Evolutionary conservation across 2,797 vertebrate genomes (phyloP).

Genomic region (Melanotaenia nigrans): DNA sequence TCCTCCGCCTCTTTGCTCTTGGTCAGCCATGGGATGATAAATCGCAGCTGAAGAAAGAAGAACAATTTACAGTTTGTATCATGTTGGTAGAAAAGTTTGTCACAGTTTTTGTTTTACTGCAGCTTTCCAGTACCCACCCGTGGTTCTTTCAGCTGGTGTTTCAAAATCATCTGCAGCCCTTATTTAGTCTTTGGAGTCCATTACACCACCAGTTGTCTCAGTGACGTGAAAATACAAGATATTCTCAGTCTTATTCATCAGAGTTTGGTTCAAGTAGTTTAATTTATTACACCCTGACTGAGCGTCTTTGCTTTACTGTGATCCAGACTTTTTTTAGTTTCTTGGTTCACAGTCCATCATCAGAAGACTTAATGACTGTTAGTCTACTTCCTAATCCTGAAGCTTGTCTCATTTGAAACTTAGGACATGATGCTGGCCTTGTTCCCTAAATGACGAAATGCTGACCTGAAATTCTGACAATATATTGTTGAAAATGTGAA

Average conservation of each 20-base stretch:
- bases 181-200: not conserved
- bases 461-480: slow-evolving; percentile 11
- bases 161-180: slow-evolving; percentile 2
- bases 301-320: not conserved
- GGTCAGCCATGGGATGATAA: slow-evolving; percentile 35
- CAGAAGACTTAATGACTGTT: not conserved
- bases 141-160: not conserved
- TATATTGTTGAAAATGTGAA: not conserved
- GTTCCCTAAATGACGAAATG: not conserved
- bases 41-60: slow-evolving; percentile 33
- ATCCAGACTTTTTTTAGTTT: not conserved
- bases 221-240: not conserved
- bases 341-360: not conserved
- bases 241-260: not conserved
- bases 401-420: slow-evolving; percentile 33
- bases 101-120: not conserved
- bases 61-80: not conserved
- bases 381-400: slow-evolving; percentile 44
- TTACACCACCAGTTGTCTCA: slow-evolving; percentile 3
- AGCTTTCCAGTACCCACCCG: not conserved
- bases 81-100: slow-evolving; percentile 5
- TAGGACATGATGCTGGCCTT: not conserved
- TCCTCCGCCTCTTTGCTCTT: slow-evolving; percentile 25
- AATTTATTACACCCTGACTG: not conserved
- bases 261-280: not conserved